Percentiles rank a stretch among this genome's conserved stretches.
Evolutionary conservation across 2,797 vertebrate species (phyloP).

Genomic region (Esox lucius): DNA sequence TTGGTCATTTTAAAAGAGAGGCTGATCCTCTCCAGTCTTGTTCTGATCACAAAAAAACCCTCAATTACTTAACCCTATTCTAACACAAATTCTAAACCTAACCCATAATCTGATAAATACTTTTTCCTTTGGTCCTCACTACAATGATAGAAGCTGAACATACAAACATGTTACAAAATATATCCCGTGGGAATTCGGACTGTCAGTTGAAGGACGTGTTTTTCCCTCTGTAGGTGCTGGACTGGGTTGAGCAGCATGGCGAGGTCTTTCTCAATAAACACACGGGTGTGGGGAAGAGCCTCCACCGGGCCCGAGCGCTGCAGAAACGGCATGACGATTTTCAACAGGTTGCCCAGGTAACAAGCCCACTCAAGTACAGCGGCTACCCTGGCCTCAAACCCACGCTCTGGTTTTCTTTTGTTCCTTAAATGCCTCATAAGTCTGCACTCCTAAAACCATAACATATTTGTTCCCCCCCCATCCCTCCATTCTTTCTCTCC

Average conservation of each 20-base stretch:
- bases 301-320: conserved; percentile 91
- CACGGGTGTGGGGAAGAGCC: conserved; percentile 92
- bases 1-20: too few relatives aligned
- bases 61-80: too few relatives aligned
- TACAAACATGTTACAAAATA: background rate
- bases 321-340: conserved; percentile 98
- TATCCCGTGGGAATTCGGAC: background rate
- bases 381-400: background rate
- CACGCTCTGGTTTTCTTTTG: background rate
- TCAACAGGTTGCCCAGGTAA: conserved; percentile 94
- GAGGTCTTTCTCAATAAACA: conserved; percentile 98
- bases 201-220: conserved; percentile 19
- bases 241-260: conserved; percentile 98
- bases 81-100: too few relatives aligned
- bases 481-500: background rate
- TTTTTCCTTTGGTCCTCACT: too few relatives aligned
- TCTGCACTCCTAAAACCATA: too few relatives aligned
- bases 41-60: too few relatives aligned
- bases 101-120: too few relatives aligned
- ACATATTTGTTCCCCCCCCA: too few relatives aligned
- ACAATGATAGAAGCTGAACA: background rate
- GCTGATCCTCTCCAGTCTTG: too few relatives aligned
- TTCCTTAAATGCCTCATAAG: too few relatives aligned
- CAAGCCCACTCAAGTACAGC: background rate
- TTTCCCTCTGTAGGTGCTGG: conserved; percentile 80